phyloP scores from a whole-genome alignment of 2,113 vertebrate genomes.

The Fregata magnificens region DNA sequence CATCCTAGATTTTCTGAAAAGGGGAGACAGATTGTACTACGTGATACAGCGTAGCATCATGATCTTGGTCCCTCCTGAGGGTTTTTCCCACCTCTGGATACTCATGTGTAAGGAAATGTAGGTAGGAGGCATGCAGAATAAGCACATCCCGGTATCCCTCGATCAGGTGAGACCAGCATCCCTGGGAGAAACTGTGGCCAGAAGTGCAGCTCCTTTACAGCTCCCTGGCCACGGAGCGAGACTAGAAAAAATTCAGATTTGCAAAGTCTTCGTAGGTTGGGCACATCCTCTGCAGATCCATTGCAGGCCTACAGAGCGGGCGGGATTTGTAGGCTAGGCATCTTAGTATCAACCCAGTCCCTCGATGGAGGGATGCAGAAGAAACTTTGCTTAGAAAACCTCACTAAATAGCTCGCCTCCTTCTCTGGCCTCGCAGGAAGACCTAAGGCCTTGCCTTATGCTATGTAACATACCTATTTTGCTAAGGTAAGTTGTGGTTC shows the following conservation, averaged over 20 bases:
- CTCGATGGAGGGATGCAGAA: not conserved
- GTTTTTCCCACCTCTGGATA: not conserved
- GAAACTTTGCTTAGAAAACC: not conserved
- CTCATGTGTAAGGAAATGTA: not conserved
- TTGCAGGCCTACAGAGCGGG: not conserved
- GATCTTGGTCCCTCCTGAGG: not conserved
- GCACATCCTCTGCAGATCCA: not conserved
- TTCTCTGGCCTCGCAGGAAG: not conserved
- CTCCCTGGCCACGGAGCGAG: not conserved
- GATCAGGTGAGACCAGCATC: not conserved
- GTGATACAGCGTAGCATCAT: not conserved
- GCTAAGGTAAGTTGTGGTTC: not conserved
- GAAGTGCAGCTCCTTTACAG: not conserved
- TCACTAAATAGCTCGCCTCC: not conserved
- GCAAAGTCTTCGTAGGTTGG: not conserved
- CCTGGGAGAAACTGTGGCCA: not conserved
- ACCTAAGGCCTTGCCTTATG: not conserved
- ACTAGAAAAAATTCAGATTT: not conserved
- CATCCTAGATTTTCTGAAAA: not conserved
- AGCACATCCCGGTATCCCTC: not conserved
- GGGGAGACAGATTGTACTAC: not conserved
- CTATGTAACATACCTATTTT: not conserved
- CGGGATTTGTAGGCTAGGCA: not conserved
- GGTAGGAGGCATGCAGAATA: not conserved
- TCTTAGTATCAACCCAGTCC: not conserved